A percentile compares a stretch with the other conserved stretches of the same genome.
phyloP scores from a whole-genome alignment of 2,113 vertebrate genomes.

The Dryoscopus gambensis region DNA sequence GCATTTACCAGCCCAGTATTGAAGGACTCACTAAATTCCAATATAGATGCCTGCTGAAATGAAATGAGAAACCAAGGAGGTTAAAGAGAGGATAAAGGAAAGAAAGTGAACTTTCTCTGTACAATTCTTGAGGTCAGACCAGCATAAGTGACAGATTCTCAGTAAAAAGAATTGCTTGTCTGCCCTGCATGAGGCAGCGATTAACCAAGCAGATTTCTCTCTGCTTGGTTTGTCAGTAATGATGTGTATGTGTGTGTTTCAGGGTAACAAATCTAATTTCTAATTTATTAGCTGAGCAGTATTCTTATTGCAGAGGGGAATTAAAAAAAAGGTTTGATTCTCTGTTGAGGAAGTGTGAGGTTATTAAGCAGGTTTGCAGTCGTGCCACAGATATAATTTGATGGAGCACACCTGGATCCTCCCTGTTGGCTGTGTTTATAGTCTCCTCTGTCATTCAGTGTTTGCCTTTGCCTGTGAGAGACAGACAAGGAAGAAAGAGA shows the following conservation, averaged over 20 bases:
- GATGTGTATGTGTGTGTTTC: background rate
- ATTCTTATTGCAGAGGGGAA: background rate
- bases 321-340: background rate
- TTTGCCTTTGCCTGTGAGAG: slow-evolving; percentile 44
- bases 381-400: background rate
- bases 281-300: background rate
- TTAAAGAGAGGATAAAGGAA: background rate
- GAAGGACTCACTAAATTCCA: background rate
- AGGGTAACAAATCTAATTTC: background rate
- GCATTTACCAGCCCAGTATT: background rate
- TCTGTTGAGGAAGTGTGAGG: background rate
- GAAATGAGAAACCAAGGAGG: background rate
- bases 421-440: slow-evolving; percentile 26
- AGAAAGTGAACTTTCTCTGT: background rate
- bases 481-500: slow-evolving; percentile 18
- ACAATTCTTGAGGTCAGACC: background rate
- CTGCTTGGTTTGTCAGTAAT: background rate
- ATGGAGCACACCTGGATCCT: slow-evolving; percentile 32
- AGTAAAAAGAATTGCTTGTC: background rate
- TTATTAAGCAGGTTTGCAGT: background rate
- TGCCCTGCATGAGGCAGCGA: background rate
- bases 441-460: slow-evolving; percentile 47
- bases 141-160: background rate
- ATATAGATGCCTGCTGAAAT: background rate
- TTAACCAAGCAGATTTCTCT: slow-evolving; percentile 7